A percentile compares a stretch with the other conserved stretches of the same genome.
Conservation (phyloP, 2,113 vertebrate genomes). For the Coregonus clupeaformis region DNA sequence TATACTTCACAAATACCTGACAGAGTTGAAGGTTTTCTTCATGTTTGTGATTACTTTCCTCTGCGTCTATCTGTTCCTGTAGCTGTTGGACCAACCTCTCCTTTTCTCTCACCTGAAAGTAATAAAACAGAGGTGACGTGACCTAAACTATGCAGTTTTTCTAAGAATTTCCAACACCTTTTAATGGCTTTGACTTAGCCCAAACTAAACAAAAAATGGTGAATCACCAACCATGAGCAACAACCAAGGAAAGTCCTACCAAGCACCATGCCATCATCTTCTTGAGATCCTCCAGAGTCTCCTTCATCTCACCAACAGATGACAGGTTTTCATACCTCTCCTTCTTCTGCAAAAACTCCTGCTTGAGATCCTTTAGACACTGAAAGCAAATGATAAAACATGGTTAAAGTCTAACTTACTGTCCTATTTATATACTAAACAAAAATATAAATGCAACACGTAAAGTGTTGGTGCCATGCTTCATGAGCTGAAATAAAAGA, state of each 20-base stretch:
- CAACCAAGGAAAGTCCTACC: constrained; percentile 59
- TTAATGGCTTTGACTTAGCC: too few species aligned
- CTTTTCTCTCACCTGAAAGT: constrained; percentile 75
- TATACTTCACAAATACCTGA: constrained; percentile 60
- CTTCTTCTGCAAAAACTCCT: constrained; percentile 75
- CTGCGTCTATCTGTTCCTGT: constrained; percentile 64
- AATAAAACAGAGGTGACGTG: not conserved
- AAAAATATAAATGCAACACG: too few species aligned
- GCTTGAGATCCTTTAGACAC: constrained; percentile 77
- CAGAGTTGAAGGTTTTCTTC: constrained; percentile 74
- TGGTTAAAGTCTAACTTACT: too few species aligned
- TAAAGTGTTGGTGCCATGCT: too few species aligned
- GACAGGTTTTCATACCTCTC: constrained; percentile 75
- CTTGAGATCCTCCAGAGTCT: constrained; percentile 73
- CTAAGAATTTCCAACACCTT: too few species aligned
- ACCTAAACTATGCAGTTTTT: too few species aligned
- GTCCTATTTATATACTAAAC: too few species aligned
- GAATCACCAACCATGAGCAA: not conserved
- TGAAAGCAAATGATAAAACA: constrained; percentile 31
- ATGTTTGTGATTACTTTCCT: constrained; percentile 69
- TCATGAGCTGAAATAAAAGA: too few species aligned
- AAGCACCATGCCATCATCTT: constrained; percentile 84
- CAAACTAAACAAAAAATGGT: not conserved
- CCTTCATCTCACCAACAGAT: constrained; percentile 75
- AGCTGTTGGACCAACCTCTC: constrained; percentile 75